Base-by-base conservation (phyloP, 2,797 vertebrate genomes). In the Buphagus erythrorhynchus region DNA sequence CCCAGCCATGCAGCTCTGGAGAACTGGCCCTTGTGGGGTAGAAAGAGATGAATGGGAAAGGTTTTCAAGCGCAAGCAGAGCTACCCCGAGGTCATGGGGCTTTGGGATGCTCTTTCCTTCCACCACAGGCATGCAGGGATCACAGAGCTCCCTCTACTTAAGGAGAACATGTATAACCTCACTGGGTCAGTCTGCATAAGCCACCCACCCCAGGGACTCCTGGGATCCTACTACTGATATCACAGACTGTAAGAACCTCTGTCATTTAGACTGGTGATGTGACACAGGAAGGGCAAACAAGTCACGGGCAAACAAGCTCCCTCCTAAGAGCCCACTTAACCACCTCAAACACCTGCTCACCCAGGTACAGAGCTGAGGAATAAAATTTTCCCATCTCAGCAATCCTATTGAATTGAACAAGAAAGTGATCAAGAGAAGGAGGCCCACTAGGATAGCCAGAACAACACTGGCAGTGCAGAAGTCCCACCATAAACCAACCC, bases 1-100 rank as follows among this genome's bases (percentile, higher is more conserved):
- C 54, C n/a, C 42, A 79, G 31, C 78, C 22, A 69, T 1, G 0
- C 1, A 1, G 0, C 35, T 62, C 69, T 40, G 31, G 38, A 74
- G 48, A 90, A 17, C 61, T 24, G 61, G 13, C 15, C 81, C 35
- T 93, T 69, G 9, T n/a, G 26, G 49, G 24, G 7, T 2, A 16
- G 13, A 29, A 42, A 59, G 15, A 65, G 13, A 49, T 20, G 21
- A 74, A 77, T 6, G 40, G 59, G 63, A 88, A 63, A 89, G 31
- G 49, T 46, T 77, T 87, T 9, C 20, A 67, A 36, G 43, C 5
- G 21, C 63, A 93, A 31, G 11, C 16, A 16, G 73, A 88, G 28
- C 29, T 28, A 21, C 20, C 8, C 13, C 1, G 2, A 84, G 22
- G 17, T 22, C 16, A 8, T 1, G 2, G 42, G 35, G 12, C 4